Evolutionary conservation across 2,113 vertebrate genomes (phyloP), one percentile per base, ranked within the genome.

Genomic region (Rhinopomastus cyanomelas): DNA sequence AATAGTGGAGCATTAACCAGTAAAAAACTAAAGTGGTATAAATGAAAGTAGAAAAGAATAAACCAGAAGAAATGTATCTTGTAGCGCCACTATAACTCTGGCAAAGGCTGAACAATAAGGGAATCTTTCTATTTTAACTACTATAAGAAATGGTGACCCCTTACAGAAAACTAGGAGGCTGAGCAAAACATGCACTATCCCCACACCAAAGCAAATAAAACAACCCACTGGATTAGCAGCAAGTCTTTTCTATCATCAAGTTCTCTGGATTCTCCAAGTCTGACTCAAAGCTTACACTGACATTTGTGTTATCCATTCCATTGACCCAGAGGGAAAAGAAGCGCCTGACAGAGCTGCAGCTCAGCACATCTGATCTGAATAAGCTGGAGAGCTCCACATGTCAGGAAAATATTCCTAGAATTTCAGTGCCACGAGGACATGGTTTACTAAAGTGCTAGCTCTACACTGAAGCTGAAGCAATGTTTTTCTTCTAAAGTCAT

Each of bases 241-340:
- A 68, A 36, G 12, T 44, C 39, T 8, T 29, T 78, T 78, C n/a
- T 57, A 21, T 19, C 37, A 73, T 61, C 21, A 79, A 5, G 16
- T 56, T 85, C 62, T 30, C 32, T 11, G 39, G 55, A 79, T 72
- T 76, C 68, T 81, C 68, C 13, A 34, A 34, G 19, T 30, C 49
- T 81, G 67, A 81, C 79, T 86, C 53, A 87, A 79, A 92, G n/a
- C 81, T 81, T 49, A 85, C 55, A n/a, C 36, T 68, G 49, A 89
- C 44, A 68, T 44, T 68, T 7, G 1, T 37, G 13, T 29, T 79
- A 52, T n/a, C 27, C 34, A 1, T 60, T 81, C 67, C 37, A 44
- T 34, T 68, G 57, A 85, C 32, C 27, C 64, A 80, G 49, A 78
- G 9, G 7, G 36, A 30, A 83, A 8, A 23, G 66, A 20, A 71